Conservation (phyloP, 1,140 invertebrate species). For the Bombyx mandarina region DNA sequence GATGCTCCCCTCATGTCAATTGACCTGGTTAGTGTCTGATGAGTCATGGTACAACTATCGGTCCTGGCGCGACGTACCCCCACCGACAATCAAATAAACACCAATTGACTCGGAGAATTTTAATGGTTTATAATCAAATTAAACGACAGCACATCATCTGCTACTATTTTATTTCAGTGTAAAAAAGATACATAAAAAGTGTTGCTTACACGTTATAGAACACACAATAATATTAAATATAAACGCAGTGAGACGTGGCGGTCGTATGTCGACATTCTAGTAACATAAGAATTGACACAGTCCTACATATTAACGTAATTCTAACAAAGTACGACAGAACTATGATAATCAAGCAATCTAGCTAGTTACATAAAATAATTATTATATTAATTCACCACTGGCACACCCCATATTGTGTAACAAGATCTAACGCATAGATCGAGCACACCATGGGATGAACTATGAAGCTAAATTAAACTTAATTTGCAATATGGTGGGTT, state of each 20-base stretch:
- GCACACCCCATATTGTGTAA: conserved; percentile 46
- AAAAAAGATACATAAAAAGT: conserved; percentile 57
- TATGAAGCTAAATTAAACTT: background rate
- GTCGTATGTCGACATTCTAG: conserved; percentile 71
- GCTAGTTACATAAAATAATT: conserved; percentile 26
- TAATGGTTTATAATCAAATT: conserved; percentile 62
- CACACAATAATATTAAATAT: conserved; percentile 19
- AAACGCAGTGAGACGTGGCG: conserved; percentile 52
- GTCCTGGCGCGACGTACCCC: conserved; percentile 19
- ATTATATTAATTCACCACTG: background rate
- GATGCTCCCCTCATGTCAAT: conserved; percentile 14
- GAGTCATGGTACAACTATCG: conserved; percentile 29
- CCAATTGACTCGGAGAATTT: conserved; percentile 58
- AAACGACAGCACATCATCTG: conserved; percentile 54
- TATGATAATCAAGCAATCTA: conserved; percentile 38
- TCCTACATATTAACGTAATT: conserved; percentile 58
- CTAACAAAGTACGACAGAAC: conserved; percentile 29
- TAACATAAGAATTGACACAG: conserved; percentile 72
- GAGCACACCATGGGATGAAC: conserved; percentile 45
- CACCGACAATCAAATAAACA: conserved; percentile 24
- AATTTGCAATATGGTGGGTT: background rate
- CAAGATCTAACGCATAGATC: conserved; percentile 61
- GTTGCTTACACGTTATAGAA: conserved; percentile 22
- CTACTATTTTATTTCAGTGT: conserved; percentile 59
- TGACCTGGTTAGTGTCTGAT: conserved; percentile 15